phyloP scores from a whole-genome alignment of 2,888 invertebrate species.

The Megalurothrips usitatus region DNA sequence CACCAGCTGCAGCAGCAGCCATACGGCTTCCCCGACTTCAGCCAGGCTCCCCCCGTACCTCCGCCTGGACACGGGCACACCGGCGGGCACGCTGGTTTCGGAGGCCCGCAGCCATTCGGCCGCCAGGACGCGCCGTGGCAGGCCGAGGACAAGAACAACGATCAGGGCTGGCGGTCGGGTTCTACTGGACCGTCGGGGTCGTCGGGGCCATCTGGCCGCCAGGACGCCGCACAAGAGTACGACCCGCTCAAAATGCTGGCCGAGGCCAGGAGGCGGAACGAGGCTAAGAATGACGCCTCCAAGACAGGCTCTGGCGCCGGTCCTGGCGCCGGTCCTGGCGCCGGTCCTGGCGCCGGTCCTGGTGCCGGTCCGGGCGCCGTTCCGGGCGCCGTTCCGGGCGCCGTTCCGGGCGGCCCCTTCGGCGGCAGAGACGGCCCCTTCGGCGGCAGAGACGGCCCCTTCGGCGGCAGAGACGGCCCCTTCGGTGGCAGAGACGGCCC shows the following conservation, averaged over 20 bases:
- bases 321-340: background rate
- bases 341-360: background rate
- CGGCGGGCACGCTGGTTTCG: too few relatives aligned
- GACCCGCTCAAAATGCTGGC: constrained; percentile 29
- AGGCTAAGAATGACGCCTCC: constrained; percentile 16
- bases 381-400: constrained; percentile 1
- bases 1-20: background rate
- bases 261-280: constrained; percentile 18
- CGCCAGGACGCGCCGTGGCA: too few relatives aligned
- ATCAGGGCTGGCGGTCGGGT: too few relatives aligned
- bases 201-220: background rate
- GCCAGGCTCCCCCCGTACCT: too few relatives aligned
- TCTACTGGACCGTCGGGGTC: too few relatives aligned
- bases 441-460: background rate
- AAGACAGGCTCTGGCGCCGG: too few relatives aligned
- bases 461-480: background rate
- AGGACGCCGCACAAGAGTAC: background rate
- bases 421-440: background rate
- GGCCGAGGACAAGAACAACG: too few relatives aligned
- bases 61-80: background rate
- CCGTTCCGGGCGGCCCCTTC: constrained; percentile 3
- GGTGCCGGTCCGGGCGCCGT: background rate
- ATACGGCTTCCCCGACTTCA: too few relatives aligned
- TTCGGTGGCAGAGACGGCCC: background rate
- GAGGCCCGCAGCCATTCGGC: too few relatives aligned